Conservation (phyloP, 2,888 invertebrate genomes). For the Bibio marci region DNA sequence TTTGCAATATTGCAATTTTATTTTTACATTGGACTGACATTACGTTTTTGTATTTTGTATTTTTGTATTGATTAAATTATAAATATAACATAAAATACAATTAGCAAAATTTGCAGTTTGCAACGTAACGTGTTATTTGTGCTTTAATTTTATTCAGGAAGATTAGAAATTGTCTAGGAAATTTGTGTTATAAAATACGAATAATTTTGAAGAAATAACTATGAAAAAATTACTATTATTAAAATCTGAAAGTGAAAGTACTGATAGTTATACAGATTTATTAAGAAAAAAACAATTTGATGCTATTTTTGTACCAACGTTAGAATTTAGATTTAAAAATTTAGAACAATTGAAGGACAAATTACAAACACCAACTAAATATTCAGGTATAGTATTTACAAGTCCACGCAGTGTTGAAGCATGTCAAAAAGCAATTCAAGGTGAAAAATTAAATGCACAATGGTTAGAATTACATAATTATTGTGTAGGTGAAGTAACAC, state of each 20-base stretch:
- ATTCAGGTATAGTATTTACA: slow-evolving; percentile 35
- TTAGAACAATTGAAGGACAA: slow-evolving; percentile 27
- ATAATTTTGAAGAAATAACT: no score
- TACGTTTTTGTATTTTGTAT: no score
- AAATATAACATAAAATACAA: no score
- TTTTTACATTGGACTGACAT: no score
- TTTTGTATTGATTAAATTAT: no score
- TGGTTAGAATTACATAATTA: slow-evolving; percentile 32
- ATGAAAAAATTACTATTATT: slow-evolving; percentile 23
- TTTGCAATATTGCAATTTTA: no score
- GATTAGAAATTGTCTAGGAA: no score
- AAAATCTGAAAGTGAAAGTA: slow-evolving; percentile 28
- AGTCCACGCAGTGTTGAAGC: slow-evolving; percentile 38
- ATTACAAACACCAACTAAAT: slow-evolving; percentile 28
- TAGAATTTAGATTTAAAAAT: slow-evolving; percentile 34
- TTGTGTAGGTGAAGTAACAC: slow-evolving; percentile 37
- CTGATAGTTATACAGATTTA: slow-evolving; percentile 30
- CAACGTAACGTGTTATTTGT: no score
- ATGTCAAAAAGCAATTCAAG: slow-evolving; percentile 24
- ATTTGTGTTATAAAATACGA: no score
- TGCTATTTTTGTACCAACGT: slow-evolving; percentile 32
- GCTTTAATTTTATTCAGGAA: no score
- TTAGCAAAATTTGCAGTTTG: no score
- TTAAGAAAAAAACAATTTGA: slow-evolving; percentile 29
- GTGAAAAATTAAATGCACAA: slow-evolving; percentile 22